Evolutionary conservation across 2,113 vertebrate species (phyloP), one percentile per base, ranked within the genome.

Genomic region (Globicephala melas): DNA sequence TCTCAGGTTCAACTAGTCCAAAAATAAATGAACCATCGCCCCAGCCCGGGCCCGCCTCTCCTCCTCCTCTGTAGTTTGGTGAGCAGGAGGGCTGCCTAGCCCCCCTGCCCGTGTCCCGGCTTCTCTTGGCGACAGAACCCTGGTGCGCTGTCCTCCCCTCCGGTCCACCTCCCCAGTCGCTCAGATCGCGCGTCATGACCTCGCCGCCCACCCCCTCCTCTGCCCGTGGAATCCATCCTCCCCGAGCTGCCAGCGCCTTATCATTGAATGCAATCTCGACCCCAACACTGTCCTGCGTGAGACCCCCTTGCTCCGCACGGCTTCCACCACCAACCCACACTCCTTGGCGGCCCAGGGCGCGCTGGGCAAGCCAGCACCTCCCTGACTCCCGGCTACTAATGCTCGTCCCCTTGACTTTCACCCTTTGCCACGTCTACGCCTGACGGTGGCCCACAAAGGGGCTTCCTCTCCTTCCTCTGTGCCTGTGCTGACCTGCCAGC

Each of bases 1-100:
- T 97, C 97, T 98, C 97, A 84, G 47, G 96, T 97, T 95, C 90
- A 84, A 50, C 73, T 41, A 10, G 36, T 92, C 92, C 90, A 93
- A 95, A 95, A 95, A 97, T 97, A 97, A 98, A 94, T 95, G 90
- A 94, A 90, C 89, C 96, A 91, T 67, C 11, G 33, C 80, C 76
- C 41, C 62, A 91, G 67, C 86, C 58, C 53, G 21, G 55, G 74
- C 55, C 87, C 62, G 26, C 50, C 41, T 77, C 82, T 68, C 80
- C 80, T 77, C 73, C 50, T 1, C 11, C 76, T 31, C 74, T 93
- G 8, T n/a, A 44, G 67, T 21, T 53, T 55, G 85, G 36, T 53
- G 47, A n/a, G 10, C 47, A 23, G 25, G 31, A 18, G 36, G 76
- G 47, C 47, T 8, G 33, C 20, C 33, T 36, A 12, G 13, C 77